Conservation (phyloP, 2,888 invertebrate species). For the Spodoptera littoralis region DNA sequence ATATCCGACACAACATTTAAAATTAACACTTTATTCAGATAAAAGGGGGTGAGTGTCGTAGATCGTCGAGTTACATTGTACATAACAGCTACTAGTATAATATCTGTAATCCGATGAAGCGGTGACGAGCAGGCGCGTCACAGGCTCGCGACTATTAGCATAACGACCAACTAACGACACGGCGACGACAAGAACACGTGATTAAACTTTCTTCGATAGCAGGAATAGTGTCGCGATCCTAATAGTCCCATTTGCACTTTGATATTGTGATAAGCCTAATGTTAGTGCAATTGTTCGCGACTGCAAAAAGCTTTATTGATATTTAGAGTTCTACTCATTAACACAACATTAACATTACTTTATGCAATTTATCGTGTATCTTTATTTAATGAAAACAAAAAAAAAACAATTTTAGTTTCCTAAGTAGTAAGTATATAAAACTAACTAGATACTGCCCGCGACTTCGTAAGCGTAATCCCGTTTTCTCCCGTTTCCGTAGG, state of each 20-base stretch:
- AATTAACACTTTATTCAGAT: neutral
- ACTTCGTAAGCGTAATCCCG: no score
- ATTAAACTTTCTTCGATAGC: slow-evolving; percentile 38
- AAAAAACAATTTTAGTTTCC: no score
- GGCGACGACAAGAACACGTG: slow-evolving; percentile 45
- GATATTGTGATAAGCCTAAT: slow-evolving; percentile 1
- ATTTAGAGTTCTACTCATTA: neutral
- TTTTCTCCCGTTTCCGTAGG: no score
- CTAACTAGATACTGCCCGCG: no score
- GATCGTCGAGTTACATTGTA: no score
- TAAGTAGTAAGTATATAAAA: no score
- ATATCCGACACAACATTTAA: neutral
- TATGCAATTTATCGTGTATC: no score
- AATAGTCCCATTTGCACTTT: slow-evolving; percentile 16
- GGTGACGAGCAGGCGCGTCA: slow-evolving; percentile 48
- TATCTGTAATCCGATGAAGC: slow-evolving; percentile 49
- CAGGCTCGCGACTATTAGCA: slow-evolving; percentile 60
- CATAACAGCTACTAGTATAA: slow-evolving; percentile 21
- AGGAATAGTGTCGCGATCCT: slow-evolving; percentile 21
- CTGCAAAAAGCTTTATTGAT: neutral
- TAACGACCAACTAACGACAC: slow-evolving; percentile 69
- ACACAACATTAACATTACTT: no score
- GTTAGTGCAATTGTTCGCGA: slow-evolving; percentile 17
- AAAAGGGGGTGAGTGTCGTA: no score
- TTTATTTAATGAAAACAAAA: no score